Base-by-base conservation (phyloP, 2,113 vertebrate species). In the Sturnira hondurensis region DNA sequence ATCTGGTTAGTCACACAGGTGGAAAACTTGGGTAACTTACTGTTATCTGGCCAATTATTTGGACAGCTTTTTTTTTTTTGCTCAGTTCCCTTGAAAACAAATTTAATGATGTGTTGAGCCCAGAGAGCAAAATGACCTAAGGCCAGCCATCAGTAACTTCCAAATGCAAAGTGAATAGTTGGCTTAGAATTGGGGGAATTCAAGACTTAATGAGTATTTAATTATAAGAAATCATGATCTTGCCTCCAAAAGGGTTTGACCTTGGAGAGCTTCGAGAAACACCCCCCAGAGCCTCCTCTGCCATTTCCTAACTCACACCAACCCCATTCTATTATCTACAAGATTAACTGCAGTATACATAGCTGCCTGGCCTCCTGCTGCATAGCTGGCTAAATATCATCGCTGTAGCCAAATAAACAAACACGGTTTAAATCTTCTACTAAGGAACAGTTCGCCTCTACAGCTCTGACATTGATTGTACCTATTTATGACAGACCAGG, bases 401-500 rank as follows among this genome's bases (percentile, higher is more conserved):
- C 24, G 5, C 8, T 81, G 15, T 65, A 38, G 26, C 82, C 19
- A 92, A 94, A 85, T 84, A 8, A 50, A 93, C 82, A 82, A 80
- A 84, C 7, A 56, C 61, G 33, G 14, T 91, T 89, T 86, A 81
- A 87, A 56, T 52, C 9, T 90, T 71, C 63, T 67, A 50, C 13
- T 76, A 77, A 70, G 67, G 81, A 68, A 73, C 24, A 65, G 78
- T 92, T 58, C 84, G 61, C 26, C 11, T 96, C 89, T 87, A 41
- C 43, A 86, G 67, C 24, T 94, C 52, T 63, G 70, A 89, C 95
- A 98, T 98, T 99, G 98, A 98, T 97, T 98, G 98, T 98, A 97
- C 98, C 98, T 97, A 98, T 98, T 98, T 98, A 98, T 97, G 97
- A 97, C 97, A 98, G 94, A 97, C 95, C 97, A 96, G 31, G 73